Conservation (phyloP, 2,113 vertebrate species). For the Xenopus laevis region DNA sequence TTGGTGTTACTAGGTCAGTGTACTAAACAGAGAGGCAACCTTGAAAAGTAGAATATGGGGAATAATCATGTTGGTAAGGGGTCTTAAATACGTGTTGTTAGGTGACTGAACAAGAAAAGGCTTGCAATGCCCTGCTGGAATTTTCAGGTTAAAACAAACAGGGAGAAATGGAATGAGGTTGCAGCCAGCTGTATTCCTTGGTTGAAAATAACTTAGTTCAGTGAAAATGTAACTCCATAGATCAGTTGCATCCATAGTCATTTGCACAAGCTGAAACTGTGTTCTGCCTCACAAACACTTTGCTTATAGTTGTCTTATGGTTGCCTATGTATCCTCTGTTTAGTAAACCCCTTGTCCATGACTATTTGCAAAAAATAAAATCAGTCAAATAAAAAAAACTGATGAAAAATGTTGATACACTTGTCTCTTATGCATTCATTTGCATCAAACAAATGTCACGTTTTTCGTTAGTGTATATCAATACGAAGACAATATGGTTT, state of each 20-base stretch:
- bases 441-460: too few relatives aligned
- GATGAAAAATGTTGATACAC: too few relatives aligned
- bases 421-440: too few relatives aligned
- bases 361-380: too few relatives aligned
- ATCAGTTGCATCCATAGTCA: neutral
- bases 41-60: slow-evolving; percentile 32
- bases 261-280: neutral
- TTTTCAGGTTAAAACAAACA: slow-evolving; percentile 55
- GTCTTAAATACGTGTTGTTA: slow-evolving; percentile 38
- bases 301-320: too few relatives aligned
- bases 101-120: slow-evolving; percentile 54
- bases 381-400: too few relatives aligned
- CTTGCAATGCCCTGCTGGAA: slow-evolving; percentile 56
- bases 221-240: slow-evolving; percentile 11
- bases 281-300: neutral
- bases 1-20: slow-evolving; percentile 33
- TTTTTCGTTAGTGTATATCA: too few relatives aligned
- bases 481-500: too few relatives aligned
- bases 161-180: slow-evolving; percentile 27
- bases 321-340: neutral
- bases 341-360: too few relatives aligned
- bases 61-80: slow-evolving; percentile 21
- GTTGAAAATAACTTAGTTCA: slow-evolving; percentile 47
- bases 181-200: slow-evolving; percentile 53
- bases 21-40: slow-evolving; percentile 38